Evolutionary conservation across 2,797 vertebrate species (phyloP).

Genomic region (Silurus lanzhouensis): DNA sequence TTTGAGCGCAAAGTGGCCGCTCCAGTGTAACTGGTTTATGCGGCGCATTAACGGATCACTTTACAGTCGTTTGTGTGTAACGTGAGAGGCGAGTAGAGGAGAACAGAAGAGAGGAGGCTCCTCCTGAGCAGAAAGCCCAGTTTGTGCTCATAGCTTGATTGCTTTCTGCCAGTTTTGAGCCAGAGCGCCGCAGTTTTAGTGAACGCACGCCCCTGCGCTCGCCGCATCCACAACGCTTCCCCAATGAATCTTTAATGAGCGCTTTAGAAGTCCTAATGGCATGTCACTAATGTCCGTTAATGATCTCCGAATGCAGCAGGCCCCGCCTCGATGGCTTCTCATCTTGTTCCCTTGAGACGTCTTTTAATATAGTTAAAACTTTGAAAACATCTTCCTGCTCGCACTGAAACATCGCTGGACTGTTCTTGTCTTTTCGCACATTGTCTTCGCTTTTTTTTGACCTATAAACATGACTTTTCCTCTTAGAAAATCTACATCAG

Average conservation of each 20-base stretch:
- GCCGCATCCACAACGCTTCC: constrained; percentile 83
- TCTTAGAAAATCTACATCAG: constrained; percentile 92
- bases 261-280: constrained; percentile 93
- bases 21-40: constrained; percentile 77
- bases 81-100: constrained; percentile 77
- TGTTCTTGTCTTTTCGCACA: constrained; percentile 37
- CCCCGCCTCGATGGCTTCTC: constrained; percentile 89
- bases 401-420: constrained; percentile 55
- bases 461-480: constrained; percentile 87
- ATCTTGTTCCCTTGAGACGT: constrained; percentile 85
- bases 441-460: constrained; percentile 55
- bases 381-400: constrained; percentile 77
- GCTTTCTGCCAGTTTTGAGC: constrained; percentile 67
- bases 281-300: constrained; percentile 98
- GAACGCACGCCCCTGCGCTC: constrained; percentile 68
- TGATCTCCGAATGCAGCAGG: constrained; percentile 90
- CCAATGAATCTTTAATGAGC: constrained; percentile 98
- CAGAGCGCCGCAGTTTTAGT: constrained; percentile 70
- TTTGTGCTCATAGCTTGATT: constrained; percentile 65
- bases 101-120: constrained; percentile 78
- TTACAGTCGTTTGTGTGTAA: constrained; percentile 89
- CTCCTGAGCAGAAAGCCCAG: constrained; percentile 79
- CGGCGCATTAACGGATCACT: constrained; percentile 82
- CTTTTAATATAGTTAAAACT: constrained; percentile 92
- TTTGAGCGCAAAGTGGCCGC: constrained; percentile 68